Base-by-base conservation (phyloP, 2,888 invertebrate genomes). In the Willowsia nigromaculata region DNA sequence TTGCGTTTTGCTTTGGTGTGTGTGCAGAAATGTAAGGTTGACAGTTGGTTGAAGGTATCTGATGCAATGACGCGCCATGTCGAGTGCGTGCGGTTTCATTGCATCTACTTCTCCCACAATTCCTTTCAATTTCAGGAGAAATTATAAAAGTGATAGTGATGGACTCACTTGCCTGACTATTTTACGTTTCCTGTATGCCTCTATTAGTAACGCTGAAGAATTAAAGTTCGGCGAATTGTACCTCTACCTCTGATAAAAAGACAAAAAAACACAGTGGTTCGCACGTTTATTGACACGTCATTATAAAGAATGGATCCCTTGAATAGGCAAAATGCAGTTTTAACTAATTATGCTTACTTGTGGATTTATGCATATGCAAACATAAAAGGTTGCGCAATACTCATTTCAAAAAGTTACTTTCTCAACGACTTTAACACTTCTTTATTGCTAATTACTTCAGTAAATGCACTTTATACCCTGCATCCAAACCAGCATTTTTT, bases 101-200 rank as follows among this genome's bases (percentile, higher is more conserved):
- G 37, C 65, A 15, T 65, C 43, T 40, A 25, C 43, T 71, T 40
- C 33, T 71, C 71, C 71, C 71, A 71, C 43, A 71, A 43, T 71
- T 40, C 43, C 71, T 71, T 71, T 71, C 43, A 71, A 22, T 71
- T 71, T 43, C 71, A 71, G 22, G 71, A 71, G 43, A 71, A 71
- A 71, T 71, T 25, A 43, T 40, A 71, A 65, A 37, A 65, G 65
- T 33, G 65, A 18, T 33, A 1, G 33, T 37, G 37, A 43, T 40
- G 40, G 4, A 22, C 15, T 68, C 40, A 5, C 37, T 37, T 33
- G n/a, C 15, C 9, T 59, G 15, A 15, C 30, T 27, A n/a, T 56
- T 18, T 53, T 53, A 53, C 18, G 53, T 53, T 59, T 50, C 50
- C 50, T 50, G 50, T 50, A 50, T 50, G 40, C 6, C 6, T 18